phyloP scores from a whole-genome alignment of 2,888 invertebrate genomes.

The Synergus umbraculus region DNA sequence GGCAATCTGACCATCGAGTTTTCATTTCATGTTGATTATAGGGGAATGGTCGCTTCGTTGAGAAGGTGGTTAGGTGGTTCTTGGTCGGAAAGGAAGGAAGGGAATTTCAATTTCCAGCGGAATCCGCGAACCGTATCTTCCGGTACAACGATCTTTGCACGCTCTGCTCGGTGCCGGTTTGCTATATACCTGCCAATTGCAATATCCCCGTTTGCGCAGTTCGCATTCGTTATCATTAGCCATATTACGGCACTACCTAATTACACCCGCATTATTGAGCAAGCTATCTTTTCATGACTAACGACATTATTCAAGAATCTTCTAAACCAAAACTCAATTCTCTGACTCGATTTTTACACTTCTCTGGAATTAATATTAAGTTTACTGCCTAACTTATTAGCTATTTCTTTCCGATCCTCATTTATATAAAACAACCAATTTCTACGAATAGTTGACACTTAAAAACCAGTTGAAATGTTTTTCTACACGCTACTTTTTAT shows the following conservation, averaged over 20 bases:
- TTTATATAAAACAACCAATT: not conserved
- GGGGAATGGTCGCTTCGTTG: slow-evolving; percentile 36
- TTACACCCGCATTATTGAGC: not conserved
- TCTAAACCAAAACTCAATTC: not conserved
- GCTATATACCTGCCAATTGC: slow-evolving; percentile 52
- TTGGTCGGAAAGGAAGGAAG: slow-evolving; percentile 49
- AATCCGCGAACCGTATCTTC: slow-evolving; percentile 72
- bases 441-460: not conserved
- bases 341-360: not conserved
- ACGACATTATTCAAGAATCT: not conserved
- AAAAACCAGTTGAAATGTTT: not conserved
- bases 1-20: slow-evolving; percentile 2
- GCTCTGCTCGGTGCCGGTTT: slow-evolving; percentile 52
- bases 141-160: slow-evolving; percentile 69
- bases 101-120: slow-evolving; percentile 71
- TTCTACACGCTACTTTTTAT: not conserved
- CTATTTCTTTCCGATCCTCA: not conserved
- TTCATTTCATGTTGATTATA: slow-evolving; percentile 30
- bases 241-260: not conserved
- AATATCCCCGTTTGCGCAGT: slow-evolving; percentile 2
- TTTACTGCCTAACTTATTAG: not conserved
- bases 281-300: not conserved
- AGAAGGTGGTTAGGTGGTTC: slow-evolving; percentile 51
- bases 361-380: not conserved
- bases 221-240: not conserved